phyloP scores from a whole-genome alignment of 2,797 vertebrate genomes.

The Orestias chungarensis region DNA sequence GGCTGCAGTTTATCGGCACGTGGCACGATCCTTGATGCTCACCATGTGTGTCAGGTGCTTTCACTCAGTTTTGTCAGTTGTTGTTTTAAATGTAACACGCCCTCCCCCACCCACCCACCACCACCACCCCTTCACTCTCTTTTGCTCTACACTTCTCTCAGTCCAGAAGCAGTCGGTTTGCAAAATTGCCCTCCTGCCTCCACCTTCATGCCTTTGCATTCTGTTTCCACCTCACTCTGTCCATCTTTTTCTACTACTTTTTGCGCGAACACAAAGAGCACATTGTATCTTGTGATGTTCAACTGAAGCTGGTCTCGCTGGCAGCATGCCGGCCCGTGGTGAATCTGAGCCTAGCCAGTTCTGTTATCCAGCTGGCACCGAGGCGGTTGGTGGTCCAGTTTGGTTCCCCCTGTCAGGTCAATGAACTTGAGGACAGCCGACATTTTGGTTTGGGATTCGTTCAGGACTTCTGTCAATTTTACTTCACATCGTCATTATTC shows the following conservation, averaged over 20 bases:
- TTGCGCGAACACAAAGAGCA: conserved; percentile 77
- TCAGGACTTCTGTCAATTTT: conserved; percentile 48
- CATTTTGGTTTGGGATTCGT: conserved; percentile 63
- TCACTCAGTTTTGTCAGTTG: conserved; percentile 65
- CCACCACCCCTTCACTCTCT: conserved; percentile 21
- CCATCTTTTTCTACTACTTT: conserved; percentile 54
- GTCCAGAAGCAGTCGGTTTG: conserved; percentile 34
- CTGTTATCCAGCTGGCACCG: conserved; percentile 67
- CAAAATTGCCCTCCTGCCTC: conserved; percentile 21
- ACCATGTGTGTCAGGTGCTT: conserved; percentile 82
- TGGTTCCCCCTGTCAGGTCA: conserved; percentile 41
- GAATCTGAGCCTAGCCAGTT: conserved; percentile 63
- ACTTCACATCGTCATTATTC: conserved; percentile 26
- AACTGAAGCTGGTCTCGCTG: conserved; percentile 75
- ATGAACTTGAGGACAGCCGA: conserved; percentile 65
- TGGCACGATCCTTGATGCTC: conserved; percentile 78
- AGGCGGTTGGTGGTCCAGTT: conserved; percentile 44
- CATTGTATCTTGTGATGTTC: conserved; percentile 76
- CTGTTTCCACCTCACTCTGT: conserved; percentile 28
- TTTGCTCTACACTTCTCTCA: conserved; percentile 32
- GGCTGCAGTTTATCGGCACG: conserved; percentile 78
- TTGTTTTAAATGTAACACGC: conserved; percentile 59
- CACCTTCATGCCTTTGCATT: conserved; percentile 37
- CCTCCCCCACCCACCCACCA: conserved; percentile 8
- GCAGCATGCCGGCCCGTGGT: conserved; percentile 56